phyloP scores from a whole-genome alignment of 2,888 invertebrate genomes.

The Gymnoscelis rufifasciata region DNA sequence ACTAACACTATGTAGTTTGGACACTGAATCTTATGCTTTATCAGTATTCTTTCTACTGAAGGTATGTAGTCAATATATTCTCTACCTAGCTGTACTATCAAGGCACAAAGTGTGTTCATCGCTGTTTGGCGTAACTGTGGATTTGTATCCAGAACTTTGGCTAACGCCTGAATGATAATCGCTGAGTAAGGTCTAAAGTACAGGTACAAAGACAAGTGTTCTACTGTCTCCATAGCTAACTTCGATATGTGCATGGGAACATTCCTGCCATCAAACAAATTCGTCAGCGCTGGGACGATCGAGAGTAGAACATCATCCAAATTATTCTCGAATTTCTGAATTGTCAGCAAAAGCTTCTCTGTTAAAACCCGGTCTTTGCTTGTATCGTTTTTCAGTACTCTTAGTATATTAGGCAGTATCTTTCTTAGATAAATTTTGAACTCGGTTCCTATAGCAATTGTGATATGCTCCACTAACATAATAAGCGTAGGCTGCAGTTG shows the following conservation, averaged over 20 bases:
- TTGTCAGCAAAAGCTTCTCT: constrained; percentile 88
- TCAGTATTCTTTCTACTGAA: constrained; percentile 90
- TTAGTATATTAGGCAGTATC: constrained; percentile 94
- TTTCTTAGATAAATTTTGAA: constrained; percentile 96
- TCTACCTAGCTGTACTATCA: constrained; percentile 92
- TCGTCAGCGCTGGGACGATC: constrained; percentile 95
- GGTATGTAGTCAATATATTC: constrained; percentile 96
- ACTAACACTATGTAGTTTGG: constrained; percentile 88
- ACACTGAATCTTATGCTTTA: constrained; percentile 88
- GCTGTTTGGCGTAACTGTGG: constrained; percentile 87
- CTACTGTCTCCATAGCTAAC: constrained; percentile 90
- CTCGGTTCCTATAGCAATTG: constrained; percentile 95
- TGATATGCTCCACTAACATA: constrained; percentile 93
- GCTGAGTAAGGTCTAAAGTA: constrained; percentile 96
- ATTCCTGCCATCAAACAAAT: constrained; percentile 92
- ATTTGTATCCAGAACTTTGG: constrained; percentile 89
- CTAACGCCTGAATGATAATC: constrained; percentile 94
- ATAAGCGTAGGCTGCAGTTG: constrained; percentile 93
- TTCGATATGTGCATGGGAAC: constrained; percentile 87
- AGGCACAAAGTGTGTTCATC: constrained; percentile 93
- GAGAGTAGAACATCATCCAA: constrained; percentile 97
- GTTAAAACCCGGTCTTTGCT: constrained; percentile 91
- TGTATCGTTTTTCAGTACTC: constrained; percentile 93
- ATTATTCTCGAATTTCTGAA: constrained; percentile 96
- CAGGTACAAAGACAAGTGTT: constrained; percentile 91